These are phyloP conservation scores for Papilio demoleus DNA, from an alignment of 2,888 invertebrate species.

Conservation along the genomic window DNA sequence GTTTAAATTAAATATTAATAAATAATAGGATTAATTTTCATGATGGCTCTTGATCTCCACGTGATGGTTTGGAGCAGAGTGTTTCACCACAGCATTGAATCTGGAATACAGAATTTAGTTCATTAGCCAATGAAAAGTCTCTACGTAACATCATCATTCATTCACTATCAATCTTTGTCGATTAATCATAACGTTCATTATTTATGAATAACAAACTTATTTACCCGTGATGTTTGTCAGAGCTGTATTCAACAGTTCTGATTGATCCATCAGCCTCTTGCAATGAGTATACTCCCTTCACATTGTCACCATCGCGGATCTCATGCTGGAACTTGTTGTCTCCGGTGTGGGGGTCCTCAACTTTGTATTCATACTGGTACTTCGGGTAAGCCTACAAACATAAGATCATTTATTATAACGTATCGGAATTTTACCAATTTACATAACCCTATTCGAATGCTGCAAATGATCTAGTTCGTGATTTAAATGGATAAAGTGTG, in stretches of 20 bases:
- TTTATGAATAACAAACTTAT: constrained; percentile 38
- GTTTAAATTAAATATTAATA: constrained; percentile 46
- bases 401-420: constrained; percentile 26
- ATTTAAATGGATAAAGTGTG: constrained; percentile 48
- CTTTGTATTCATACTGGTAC: constrained; percentile 85
- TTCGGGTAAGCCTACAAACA: constrained; percentile 78
- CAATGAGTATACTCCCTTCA: constrained; percentile 85
- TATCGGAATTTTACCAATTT: constrained; percentile 44
- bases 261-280: constrained; percentile 85
- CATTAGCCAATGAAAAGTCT: no score
- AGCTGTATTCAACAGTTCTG: constrained; percentile 84
- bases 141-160: no score
- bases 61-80: constrained; percentile 75
- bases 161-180: neutral
- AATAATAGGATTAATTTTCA: constrained; percentile 54
- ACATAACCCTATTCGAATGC: constrained; percentile 55
- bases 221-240: constrained; percentile 84
- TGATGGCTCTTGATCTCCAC: constrained; percentile 71
- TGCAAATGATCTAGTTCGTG: constrained; percentile 46
- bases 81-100: constrained; percentile 84
- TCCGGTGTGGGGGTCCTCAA: constrained; percentile 85
- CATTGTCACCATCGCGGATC: constrained; percentile 84
- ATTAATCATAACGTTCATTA: neutral
- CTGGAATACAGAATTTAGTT: constrained; percentile 64
- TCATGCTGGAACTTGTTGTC: constrained; percentile 85